phyloP scores from a whole-genome alignment of 1,140 invertebrate genomes.

The Physella acuta region DNA sequence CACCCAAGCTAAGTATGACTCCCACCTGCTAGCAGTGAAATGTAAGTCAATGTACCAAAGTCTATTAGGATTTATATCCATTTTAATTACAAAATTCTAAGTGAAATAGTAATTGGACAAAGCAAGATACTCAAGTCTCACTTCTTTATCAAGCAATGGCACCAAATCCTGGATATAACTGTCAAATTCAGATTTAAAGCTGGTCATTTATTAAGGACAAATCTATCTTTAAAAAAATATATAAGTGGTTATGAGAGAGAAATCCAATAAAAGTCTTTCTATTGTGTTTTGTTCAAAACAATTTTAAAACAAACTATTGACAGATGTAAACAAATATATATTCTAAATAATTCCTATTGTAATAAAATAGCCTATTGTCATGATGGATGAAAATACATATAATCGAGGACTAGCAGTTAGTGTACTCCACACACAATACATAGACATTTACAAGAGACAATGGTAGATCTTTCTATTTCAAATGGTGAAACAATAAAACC shows the following conservation, averaged over 20 bases:
- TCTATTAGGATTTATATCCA: too few species aligned
- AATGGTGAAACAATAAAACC: not conserved
- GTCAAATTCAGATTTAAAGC: slow-evolving; percentile 32
- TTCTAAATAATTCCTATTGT: not conserved
- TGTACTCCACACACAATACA: not conserved
- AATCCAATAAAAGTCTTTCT: too few species aligned
- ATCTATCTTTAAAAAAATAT: not conserved
- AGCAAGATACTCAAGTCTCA: slow-evolving; percentile 7
- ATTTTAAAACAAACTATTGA: too few species aligned
- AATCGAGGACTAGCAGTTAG: not conserved
- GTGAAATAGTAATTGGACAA: too few species aligned
- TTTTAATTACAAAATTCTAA: too few species aligned
- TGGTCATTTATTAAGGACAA: slow-evolving; percentile 16
- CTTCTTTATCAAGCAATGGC: slow-evolving; percentile 32
- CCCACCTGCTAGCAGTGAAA: too few species aligned
- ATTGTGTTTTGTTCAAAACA: too few species aligned
- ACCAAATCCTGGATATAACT: slow-evolving; percentile 24
- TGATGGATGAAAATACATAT: not conserved
- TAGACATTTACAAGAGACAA: not conserved
- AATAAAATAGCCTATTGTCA: not conserved
- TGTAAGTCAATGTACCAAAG: too few species aligned
- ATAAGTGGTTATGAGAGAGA: not conserved
- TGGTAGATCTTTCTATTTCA: not conserved
- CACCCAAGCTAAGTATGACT: too few species aligned
- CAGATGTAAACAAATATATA: not conserved